Conservation (phyloP, 37 sponge, comb jelly and placozoan genomes). For the Lycopodina hypogea region DNA sequence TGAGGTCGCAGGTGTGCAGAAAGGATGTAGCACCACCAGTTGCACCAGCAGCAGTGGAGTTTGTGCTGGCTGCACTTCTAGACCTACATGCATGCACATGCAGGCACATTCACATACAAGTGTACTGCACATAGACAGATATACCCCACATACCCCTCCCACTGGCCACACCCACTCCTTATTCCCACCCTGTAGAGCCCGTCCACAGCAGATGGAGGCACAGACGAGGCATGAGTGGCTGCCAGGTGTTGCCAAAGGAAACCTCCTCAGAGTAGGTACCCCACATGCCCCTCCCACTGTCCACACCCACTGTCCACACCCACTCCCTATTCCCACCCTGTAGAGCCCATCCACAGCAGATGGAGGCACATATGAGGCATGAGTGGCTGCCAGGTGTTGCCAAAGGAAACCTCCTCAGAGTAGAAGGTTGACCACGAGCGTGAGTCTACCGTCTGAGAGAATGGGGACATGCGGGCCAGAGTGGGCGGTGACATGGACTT, state of each 20-base stretch:
- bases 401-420: conserved; percentile 61
- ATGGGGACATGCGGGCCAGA: conserved; percentile 53
- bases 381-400: conserved; percentile 41
- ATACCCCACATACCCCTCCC: background rate
- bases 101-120: no score
- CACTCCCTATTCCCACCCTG: background rate
- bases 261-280: conserved; percentile 64
- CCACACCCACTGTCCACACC: background rate
- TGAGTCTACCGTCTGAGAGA: conserved; percentile 46
- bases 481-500: conserved; percentile 61
- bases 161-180: no score
- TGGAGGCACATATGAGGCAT: conserved; percentile 65
- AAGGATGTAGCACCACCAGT: background rate
- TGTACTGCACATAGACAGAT: no score
- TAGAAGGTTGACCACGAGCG: conserved; percentile 70
- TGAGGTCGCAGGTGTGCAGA: conserved; percentile 16
- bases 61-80: no score
- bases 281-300: no score
- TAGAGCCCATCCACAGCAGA: conserved; percentile 24
- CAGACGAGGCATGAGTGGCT: conserved; percentile 59
- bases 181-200: background rate
- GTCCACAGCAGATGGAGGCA: conserved; percentile 60
- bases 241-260: conserved; percentile 39
- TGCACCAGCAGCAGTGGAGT: no score
- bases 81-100: no score